These are phyloP conservation scores for Thamnophis elegans DNA, from an alignment of 2,797 vertebrate genomes.

Conservation along the genomic window DNA sequence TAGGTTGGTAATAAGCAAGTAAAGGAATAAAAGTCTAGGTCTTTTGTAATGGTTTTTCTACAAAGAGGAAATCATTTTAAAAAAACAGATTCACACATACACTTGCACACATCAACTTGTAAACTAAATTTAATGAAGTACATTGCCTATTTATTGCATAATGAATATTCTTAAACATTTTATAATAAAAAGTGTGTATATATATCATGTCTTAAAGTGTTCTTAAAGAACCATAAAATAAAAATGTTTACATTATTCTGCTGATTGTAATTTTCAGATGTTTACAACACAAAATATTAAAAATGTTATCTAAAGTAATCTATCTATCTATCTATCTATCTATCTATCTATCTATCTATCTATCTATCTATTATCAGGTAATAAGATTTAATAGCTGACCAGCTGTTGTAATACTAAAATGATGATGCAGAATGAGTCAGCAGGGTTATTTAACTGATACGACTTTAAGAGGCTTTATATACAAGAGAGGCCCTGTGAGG, in stretches of 20 bases:
- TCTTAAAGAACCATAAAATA: slow-evolving; percentile 64
- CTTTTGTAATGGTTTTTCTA: slow-evolving; percentile 56
- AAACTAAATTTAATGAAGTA: slow-evolving; percentile 57
- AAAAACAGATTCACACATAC: slow-evolving; percentile 3
- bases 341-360: too few species aligned
- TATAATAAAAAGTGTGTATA: slow-evolving; percentile 62
- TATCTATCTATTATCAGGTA: too few species aligned
- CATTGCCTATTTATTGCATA: slow-evolving; percentile 61
- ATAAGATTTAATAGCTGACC: too few species aligned
- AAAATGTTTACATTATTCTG: slow-evolving; percentile 70
- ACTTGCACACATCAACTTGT: slow-evolving; percentile 33
- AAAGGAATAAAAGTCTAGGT: slow-evolving; percentile 51
- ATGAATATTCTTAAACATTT: slow-evolving; percentile 63
- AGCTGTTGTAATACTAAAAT: too few species aligned
- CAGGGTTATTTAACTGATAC: too few species aligned
- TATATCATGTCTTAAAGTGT: slow-evolving; percentile 67
- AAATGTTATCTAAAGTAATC: slow-evolving; percentile 62
- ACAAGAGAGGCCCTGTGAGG: too few species aligned
- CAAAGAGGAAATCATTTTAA: slow-evolving; percentile 50
- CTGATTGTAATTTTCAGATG: slow-evolving; percentile 73
- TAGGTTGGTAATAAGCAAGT: slow-evolving; percentile 62
- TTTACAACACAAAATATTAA: slow-evolving; percentile 75
- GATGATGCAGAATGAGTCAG: too few species aligned
- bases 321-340: too few species aligned
- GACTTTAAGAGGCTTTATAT: too few species aligned